Evolutionary conservation across 2,113 vertebrate genomes (phyloP), one percentile per base, ranked within the genome.

Genomic region (Gorsachius goisagi): DNA sequence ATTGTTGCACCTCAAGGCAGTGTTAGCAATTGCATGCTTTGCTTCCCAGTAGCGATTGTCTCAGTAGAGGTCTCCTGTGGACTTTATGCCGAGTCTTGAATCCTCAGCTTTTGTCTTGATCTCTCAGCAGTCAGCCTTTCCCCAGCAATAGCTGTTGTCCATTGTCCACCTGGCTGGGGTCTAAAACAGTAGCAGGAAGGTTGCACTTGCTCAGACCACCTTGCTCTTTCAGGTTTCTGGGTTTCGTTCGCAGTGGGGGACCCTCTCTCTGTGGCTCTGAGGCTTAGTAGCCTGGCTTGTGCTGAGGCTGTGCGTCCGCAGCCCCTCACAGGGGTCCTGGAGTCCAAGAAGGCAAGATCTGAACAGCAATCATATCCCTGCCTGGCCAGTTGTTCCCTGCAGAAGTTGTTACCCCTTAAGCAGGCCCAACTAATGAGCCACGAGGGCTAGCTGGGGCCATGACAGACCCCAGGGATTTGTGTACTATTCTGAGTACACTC

Each of bases 331-430:
- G 47, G 23, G 22, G 6, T n/a, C 14, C 12, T 53, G n/a, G 47
- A 49, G 37, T 35, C 47, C 52, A 30, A 44, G 73, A 58, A 58
- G 33, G 21, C 1, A 1, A 67, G 32, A 59, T 72, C 27, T 58
- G 55, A 49, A 28, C 1, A 2, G 50, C 3, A 4, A 2, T 39
- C 4, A 0, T 27, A 45, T 39, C 27, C 22, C n/a, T 78, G 60
- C 30, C 45, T 1, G 8, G 28, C 6, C 69, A 53, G 11, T 27
- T 84, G 59, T 44, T 95, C 52, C 45, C 75, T 69, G 27, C 18
- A 88, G 63, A 82, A 92, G 75, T 63, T 88, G 32, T 71, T 60
- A 52, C 47, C 30, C 62, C 33, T 83, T 60, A 64, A 86, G 50
- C 67, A 80, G 44, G 33, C 47, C 39, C n/a, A 75, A 8, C 30